Base-by-base conservation (phyloP, 2,797 vertebrate genomes). In the Apodemus agrarius region DNA sequence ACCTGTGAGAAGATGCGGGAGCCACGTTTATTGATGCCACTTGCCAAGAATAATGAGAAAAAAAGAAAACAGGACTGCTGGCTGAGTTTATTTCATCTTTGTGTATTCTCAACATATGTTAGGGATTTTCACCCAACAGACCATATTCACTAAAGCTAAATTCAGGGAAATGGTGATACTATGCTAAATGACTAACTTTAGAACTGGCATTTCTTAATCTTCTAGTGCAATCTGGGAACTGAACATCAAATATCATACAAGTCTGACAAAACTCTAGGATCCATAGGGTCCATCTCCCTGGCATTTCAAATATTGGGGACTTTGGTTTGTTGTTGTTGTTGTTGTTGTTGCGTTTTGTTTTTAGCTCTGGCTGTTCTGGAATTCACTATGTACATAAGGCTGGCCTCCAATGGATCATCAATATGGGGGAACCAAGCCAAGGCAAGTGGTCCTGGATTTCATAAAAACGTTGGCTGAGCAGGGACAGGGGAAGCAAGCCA, bases 71-170 rank as follows among this genome's bases (percentile, higher is more conserved):
- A 85, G 24, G 3, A 7, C 6, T 43, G 10, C 75, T 84, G 75
- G 12, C 57, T 37, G 21, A 16, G 0, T 90, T 96, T 49, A 34
- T 88, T 95, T 90, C 22, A 5, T 94, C 52, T 49, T 31, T 29
- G 16, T 92, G 1, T 65, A 19, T 81, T 76, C 46, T 88, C 40
- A 29, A 83, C 52, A 85, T 31, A 1, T 79, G 40, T 40, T 92
- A 61, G 57, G 87, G 34, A 67, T 69, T 87, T 82, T 52, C n/a
- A 78, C 40, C 52, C 69, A 67, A 88, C 72, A 76, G 89, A 29
- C 75, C 29, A 61, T 79, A 37, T 49, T 90, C 88, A 43, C 84
- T 83, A 69, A 89, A 79, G 29, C 87, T 87, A 94, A 80, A 11
- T 57, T 89, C 93, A 69, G n/a, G 7, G 37, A 40, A 69, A 43